A percentile compares a stretch with the other conserved stretches of the same genome.
Evolutionary conservation across 2,797 vertebrate genomes (phyloP).

Genomic region (Sebastes matsubarae): DNA sequence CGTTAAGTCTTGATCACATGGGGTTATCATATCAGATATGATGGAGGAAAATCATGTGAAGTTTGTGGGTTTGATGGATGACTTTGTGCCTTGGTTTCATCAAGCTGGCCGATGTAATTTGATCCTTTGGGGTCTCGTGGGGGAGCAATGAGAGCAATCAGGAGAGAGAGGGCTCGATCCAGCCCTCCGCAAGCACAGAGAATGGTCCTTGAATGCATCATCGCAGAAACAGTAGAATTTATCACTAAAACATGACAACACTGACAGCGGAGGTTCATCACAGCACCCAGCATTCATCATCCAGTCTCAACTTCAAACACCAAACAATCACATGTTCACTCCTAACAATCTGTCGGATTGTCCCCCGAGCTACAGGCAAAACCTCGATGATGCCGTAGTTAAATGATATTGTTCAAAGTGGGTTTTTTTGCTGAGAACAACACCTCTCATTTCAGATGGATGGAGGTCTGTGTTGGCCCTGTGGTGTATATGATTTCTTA

Average conservation of each 20-base stretch:
- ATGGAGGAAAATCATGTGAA: slow-evolving; percentile 16
- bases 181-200: not conserved
- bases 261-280: slow-evolving; percentile 5
- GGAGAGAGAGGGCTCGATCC: not conserved
- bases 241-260: slow-evolving; percentile 20
- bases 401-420: slow-evolving; percentile 33
- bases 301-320: not conserved
- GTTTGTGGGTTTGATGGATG: slow-evolving; percentile 30
- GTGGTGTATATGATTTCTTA: slow-evolving; percentile 58
- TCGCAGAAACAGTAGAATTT: slow-evolving; percentile 16
- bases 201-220: not conserved
- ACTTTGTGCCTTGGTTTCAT: slow-evolving; percentile 38
- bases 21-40: slow-evolving; percentile 16
- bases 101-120: slow-evolving; percentile 37
- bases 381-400: not conserved
- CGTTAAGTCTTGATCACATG: not conserved
- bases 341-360: not conserved
- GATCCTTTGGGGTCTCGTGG: slow-evolving; percentile 16
- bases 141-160: not conserved
- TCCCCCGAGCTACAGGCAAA: not conserved
- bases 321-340: not conserved
- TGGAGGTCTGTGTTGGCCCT: slow-evolving; percentile 15
- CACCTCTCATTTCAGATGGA: slow-evolving; percentile 46
- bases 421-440: slow-evolving; percentile 43
- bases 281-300: not conserved